These are phyloP conservation scores for Metalampra italica DNA, from an alignment of 2,888 invertebrate genomes.

Conservation along the genomic window DNA sequence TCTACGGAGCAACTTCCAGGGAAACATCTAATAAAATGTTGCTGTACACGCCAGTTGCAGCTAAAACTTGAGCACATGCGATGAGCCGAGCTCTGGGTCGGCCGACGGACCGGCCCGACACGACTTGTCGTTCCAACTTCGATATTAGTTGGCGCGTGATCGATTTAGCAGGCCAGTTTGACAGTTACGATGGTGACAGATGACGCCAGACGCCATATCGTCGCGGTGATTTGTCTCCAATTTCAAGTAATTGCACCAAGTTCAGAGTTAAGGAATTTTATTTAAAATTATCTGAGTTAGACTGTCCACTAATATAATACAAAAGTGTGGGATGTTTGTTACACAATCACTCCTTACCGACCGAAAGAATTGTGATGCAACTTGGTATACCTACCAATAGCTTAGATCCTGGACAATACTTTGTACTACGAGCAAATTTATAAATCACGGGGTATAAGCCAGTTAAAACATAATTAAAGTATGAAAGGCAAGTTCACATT, in stretches of 20 bases:
- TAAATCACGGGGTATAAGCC: no score
- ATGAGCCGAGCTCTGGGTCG: slow-evolving; percentile 31
- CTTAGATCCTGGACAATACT: no score
- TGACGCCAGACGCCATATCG: slow-evolving; percentile 67
- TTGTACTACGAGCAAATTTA: no score
- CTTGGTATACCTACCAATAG: no score
- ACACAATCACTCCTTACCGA: no score
- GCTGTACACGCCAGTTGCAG: slow-evolving; percentile 48
- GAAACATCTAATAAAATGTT: slow-evolving; percentile 70
- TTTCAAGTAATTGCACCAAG: slow-evolving; percentile 34
- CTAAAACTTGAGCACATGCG: slow-evolving; percentile 48
- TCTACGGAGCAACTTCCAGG: slow-evolving; percentile 52
- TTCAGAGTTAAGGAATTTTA: slow-evolving; percentile 5
- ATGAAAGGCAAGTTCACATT: no score
- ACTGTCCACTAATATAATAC: no score
- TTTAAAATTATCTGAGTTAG: not conserved
- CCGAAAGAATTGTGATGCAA: no score
- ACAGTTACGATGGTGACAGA: slow-evolving; percentile 74
- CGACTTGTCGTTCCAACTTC: slow-evolving; percentile 58
- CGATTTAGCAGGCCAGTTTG: slow-evolving; percentile 70
- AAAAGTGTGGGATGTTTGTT: no score
- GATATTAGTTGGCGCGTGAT: slow-evolving; percentile 75
- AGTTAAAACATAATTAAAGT: no score
- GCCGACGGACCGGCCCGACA: slow-evolving; percentile 21
- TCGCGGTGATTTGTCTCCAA: slow-evolving; percentile 68